Conservation (phyloP, 2,888 invertebrate genomes). For the Epirrhoe alternata region DNA sequence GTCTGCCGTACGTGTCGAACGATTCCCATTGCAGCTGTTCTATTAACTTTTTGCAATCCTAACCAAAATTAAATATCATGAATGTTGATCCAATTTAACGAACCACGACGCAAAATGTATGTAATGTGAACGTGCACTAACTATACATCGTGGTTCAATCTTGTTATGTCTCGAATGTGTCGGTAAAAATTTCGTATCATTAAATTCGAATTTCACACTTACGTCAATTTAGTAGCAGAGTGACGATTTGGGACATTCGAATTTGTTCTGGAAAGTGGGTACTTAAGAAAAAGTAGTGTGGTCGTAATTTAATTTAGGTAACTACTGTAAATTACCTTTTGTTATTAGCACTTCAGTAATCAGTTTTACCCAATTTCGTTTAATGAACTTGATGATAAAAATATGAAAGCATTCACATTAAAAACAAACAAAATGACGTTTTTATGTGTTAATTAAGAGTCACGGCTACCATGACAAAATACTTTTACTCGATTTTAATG, state of each 20-base stretch:
- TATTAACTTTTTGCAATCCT: neutral
- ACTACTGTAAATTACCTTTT: slow-evolving; percentile 9
- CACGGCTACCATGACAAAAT: neutral
- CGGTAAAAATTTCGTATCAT: slow-evolving; percentile 49
- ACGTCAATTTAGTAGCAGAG: slow-evolving; percentile 43
- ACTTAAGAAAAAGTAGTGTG: slow-evolving; percentile 27
- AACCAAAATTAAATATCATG: neutral
- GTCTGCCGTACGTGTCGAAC: neutral
- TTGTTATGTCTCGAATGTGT: slow-evolving; percentile 41
- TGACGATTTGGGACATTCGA: slow-evolving; percentile 45
- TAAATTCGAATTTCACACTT: slow-evolving; percentile 52
- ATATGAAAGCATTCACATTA: neutral
- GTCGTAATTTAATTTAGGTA: slow-evolving; percentile 29
- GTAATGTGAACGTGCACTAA: slow-evolving; percentile 21
- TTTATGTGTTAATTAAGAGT: neutral
- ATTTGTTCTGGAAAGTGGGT: slow-evolving; percentile 40
- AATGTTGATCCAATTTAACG: neutral
- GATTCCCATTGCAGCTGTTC: neutral
- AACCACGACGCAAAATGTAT: neutral
- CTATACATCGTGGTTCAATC: slow-evolving; percentile 29
- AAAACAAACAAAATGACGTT: neutral
- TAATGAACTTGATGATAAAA: neutral
- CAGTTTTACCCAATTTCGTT: neutral
- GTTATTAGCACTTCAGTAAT: neutral
- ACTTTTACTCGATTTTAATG: neutral